These are phyloP conservation scores for Danaus melanippus DNA, from an alignment of 1,140 invertebrate species.

Conservation along the genomic window DNA sequence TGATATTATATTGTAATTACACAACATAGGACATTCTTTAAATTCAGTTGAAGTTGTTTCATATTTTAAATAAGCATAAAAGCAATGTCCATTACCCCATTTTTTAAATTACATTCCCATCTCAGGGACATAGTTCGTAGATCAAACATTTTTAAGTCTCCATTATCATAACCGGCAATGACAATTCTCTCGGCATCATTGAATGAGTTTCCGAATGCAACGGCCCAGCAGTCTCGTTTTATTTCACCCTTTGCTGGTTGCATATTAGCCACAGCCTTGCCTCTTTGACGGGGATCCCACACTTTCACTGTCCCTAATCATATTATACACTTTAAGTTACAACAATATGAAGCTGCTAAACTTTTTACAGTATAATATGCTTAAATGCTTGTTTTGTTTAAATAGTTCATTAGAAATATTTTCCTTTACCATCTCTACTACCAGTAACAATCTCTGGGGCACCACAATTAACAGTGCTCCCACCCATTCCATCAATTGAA, in stretches of 20 bases:
- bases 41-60: too few relatives aligned
- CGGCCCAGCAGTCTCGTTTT: slow-evolving; percentile 88
- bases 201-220: slow-evolving; percentile 90
- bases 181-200: slow-evolving; percentile 89
- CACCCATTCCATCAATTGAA: slow-evolving; percentile 93
- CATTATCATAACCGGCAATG: slow-evolving; percentile 95
- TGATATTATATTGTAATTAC: too few relatives aligned
- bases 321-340: slow-evolving; percentile 8
- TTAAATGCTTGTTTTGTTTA: not conserved
- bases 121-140: slow-evolving; percentile 85
- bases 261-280: slow-evolving; percentile 91
- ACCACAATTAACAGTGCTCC: slow-evolving; percentile 85
- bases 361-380: slow-evolving; percentile 1
- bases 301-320: slow-evolving; percentile 87
- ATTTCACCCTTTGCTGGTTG: slow-evolving; percentile 75
- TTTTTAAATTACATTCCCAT: slow-evolving; percentile 95
- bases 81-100: slow-evolving; percentile 79
- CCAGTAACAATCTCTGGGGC: slow-evolving; percentile 96
- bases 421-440: slow-evolving; percentile 85
- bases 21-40: not conserved
- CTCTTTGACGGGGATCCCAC: slow-evolving; percentile 94
- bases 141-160: slow-evolving; percentile 96
- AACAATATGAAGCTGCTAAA: too few relatives aligned
- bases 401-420: slow-evolving; percentile 3
- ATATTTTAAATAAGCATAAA: not conserved